These are phyloP conservation scores for Drosophila kanekoi DNA, from an alignment of 2,888 invertebrate species.

Conservation along the genomic window DNA sequence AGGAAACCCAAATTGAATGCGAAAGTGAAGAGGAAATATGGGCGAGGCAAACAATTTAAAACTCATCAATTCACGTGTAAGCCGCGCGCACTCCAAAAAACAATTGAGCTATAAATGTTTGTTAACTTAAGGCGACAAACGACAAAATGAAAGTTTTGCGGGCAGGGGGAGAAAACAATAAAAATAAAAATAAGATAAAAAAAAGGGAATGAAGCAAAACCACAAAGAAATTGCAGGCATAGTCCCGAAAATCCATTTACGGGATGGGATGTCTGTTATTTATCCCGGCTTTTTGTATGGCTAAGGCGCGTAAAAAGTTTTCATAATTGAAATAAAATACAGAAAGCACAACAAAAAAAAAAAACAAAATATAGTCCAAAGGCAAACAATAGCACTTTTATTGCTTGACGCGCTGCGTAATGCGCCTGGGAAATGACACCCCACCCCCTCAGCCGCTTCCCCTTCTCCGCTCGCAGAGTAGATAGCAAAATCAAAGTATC, in stretches of 20 bases:
- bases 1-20: conserved; percentile 4
- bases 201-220: conserved; percentile 14
- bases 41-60: conserved; percentile 64
- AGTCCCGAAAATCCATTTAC: conserved; percentile 34
- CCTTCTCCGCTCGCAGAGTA: conserved; percentile 18
- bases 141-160: conserved; percentile 8
- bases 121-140: conserved; percentile 61
- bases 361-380: conserved; percentile 28
- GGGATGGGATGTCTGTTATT: conserved; percentile 19
- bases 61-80: conserved; percentile 70
- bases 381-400: conserved; percentile 38
- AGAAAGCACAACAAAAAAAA: conserved; percentile 1
- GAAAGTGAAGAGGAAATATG: conserved; percentile 6
- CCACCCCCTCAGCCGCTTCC: background rate
- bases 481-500: conserved; percentile 62
- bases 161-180: background rate
- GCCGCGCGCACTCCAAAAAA: conserved; percentile 54
- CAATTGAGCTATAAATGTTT: conserved; percentile 74
- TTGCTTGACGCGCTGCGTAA: conserved; percentile 30
- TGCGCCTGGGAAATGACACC: conserved; percentile 57
- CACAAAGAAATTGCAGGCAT: conserved; percentile 26
- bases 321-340: conserved; percentile 72
- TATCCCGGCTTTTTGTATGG: conserved; percentile 21
- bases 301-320: conserved; percentile 51
- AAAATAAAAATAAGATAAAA: conserved; percentile 8